Evolutionary conservation across 1,140 invertebrate species (phyloP).

Genomic region (Palaemon carinicauda): DNA sequence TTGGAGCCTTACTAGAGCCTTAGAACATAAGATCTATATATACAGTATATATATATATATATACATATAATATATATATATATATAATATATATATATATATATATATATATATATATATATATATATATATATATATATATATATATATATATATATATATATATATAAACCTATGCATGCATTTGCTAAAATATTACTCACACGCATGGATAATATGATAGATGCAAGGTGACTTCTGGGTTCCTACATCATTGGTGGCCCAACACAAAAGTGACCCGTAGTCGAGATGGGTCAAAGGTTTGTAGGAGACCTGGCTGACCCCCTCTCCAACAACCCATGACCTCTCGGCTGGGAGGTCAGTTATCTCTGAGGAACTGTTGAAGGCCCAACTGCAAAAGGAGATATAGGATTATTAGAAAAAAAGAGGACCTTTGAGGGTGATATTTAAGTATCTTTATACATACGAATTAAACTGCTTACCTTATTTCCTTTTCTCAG

Average conservation of each 20-base stretch:
- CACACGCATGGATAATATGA: too few relatives aligned
- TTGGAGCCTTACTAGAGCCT: too few relatives aligned
- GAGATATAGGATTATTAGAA: too few relatives aligned
- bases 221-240: constrained; percentile 59
- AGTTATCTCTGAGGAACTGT: constrained; percentile 83
- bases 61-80: neutral
- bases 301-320: constrained; percentile 60
- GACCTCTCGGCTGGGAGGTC: constrained; percentile 73
- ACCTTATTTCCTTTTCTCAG: too few relatives aligned
- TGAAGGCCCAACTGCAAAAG: constrained; percentile 77
- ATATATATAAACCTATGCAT: neutral
- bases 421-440: too few relatives aligned
- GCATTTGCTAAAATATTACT: constrained; percentile 49
- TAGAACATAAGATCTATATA: too few relatives aligned
- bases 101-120: neutral
- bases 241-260: constrained; percentile 61
- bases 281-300: constrained; percentile 62
- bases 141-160: too few relatives aligned
- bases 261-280: constrained; percentile 62
- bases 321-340: neutral
- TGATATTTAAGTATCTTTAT: too few relatives aligned
- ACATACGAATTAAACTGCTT: too few relatives aligned
- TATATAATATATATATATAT: neutral
- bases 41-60: neutral
- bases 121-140: neutral